Conservation (phyloP, 64 coral and sea anemone genomes). For the Trachythela sp. region DNA sequence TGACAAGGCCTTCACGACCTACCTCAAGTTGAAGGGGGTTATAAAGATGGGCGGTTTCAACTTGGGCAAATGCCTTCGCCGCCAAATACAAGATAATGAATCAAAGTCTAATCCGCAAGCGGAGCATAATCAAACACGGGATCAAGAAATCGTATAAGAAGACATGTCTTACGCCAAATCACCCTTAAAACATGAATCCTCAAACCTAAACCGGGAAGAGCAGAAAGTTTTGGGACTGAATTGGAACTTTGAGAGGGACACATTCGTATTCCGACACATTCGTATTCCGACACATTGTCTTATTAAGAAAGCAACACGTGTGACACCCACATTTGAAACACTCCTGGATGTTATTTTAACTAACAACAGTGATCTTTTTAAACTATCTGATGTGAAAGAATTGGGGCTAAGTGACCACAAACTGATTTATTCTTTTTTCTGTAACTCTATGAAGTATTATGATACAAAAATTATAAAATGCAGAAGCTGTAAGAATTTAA, state of each 20-base stretch:
- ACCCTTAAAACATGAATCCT: constrained; percentile 16
- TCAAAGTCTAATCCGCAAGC: constrained; percentile 27
- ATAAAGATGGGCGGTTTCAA: constrained; percentile 39
- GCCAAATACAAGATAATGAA: constrained; percentile 11
- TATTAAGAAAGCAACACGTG: not conserved
- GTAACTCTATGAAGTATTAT: constrained; percentile 13
- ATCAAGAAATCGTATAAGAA: constrained; percentile 20
- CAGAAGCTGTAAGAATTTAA: constrained; percentile 46
- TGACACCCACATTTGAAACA: not conserved
- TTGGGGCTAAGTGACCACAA: constrained; percentile 35
- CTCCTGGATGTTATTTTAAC: constrained; percentile 48
- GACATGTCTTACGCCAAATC: constrained; percentile 29
- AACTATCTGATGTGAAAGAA: constrained; percentile 25
- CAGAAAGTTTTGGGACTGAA: constrained; percentile 16
- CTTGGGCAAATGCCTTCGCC: constrained; percentile 38
- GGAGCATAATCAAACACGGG: not conserved
- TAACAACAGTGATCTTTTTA: constrained; percentile 15
- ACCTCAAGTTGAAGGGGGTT: too few species aligned
- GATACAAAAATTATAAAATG: constrained; percentile 44
- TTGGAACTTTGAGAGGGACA: constrained; percentile 26
- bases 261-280: constrained; percentile 23
- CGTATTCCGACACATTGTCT: constrained; percentile 29
- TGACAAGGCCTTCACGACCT: constrained; percentile 29
- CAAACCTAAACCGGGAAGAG: not conserved
- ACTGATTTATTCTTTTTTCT: constrained; percentile 37